These are phyloP conservation scores for Agrilus mali DNA, from an alignment of 2,888 invertebrate genomes.

Conservation along the genomic window DNA sequence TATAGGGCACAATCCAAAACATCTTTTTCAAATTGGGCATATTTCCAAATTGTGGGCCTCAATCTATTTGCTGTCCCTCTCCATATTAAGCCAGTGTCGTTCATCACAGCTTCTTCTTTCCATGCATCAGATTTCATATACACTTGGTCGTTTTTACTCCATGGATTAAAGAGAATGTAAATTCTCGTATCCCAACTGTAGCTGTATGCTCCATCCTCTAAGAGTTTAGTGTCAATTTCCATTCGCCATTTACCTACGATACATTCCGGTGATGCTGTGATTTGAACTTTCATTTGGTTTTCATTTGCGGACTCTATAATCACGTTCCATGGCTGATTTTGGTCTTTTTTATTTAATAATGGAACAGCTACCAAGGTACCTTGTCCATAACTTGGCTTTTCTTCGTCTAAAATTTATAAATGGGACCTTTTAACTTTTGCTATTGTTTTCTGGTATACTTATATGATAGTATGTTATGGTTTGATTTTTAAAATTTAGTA, in stretches of 20 bases:
- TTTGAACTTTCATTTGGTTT: constrained; percentile 46
- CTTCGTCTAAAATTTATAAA: constrained; percentile 43
- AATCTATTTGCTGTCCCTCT: constrained; percentile 76
- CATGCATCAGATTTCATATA: constrained; percentile 53
- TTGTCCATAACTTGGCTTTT: constrained; percentile 67
- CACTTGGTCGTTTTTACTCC: constrained; percentile 63
- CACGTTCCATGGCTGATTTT: constrained; percentile 60
- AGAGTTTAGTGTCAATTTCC: constrained; percentile 68
- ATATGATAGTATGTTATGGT: too few species aligned
- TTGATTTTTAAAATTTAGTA: too few species aligned
- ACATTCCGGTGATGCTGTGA: constrained; percentile 59
- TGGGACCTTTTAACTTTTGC: too few species aligned
- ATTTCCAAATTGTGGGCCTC: constrained; percentile 81
- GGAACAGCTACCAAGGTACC: constrained; percentile 67
- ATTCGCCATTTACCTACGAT: constrained; percentile 74
- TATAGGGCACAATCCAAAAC: constrained; percentile 69
- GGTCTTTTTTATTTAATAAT: constrained; percentile 49
- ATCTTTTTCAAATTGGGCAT: constrained; percentile 77
- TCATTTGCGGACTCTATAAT: constrained; percentile 54
- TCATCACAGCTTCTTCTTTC: constrained; percentile 72
- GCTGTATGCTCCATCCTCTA: constrained; percentile 55
- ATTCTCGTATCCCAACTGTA: constrained; percentile 66
- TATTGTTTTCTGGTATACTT: too few species aligned
- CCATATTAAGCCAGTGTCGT: constrained; percentile 83
- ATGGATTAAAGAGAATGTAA: constrained; percentile 81